Conservation (phyloP, 2,888 invertebrate species). For the Hipparchia semele region DNA sequence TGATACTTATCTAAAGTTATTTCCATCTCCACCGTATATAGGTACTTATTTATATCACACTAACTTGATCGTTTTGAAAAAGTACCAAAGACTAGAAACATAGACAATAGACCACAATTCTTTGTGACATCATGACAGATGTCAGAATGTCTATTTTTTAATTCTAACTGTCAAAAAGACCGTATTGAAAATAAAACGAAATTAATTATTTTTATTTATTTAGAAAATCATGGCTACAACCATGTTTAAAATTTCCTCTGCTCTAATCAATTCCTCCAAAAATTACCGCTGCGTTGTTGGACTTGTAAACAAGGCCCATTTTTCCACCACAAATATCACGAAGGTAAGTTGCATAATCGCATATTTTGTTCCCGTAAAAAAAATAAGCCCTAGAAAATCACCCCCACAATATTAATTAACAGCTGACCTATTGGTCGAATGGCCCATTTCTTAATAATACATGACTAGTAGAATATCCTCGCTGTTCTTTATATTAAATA, state of each 20-base stretch:
- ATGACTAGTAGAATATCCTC: too few species aligned
- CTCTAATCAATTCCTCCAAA: slow-evolving; percentile 57
- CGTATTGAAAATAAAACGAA: slow-evolving; percentile 10
- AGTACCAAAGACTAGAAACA: too few species aligned
- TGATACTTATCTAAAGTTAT: too few species aligned
- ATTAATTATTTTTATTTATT: background rate
- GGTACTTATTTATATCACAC: too few species aligned
- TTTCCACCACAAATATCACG: slow-evolving; percentile 67
- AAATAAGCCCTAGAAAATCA: background rate
- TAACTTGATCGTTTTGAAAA: too few species aligned
- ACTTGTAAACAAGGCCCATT: slow-evolving; percentile 60
- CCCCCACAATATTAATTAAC: background rate
- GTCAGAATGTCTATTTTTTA: too few species aligned
- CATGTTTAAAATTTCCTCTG: slow-evolving; percentile 67
- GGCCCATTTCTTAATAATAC: too few species aligned
- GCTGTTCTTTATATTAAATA: too few species aligned
- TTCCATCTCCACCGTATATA: too few species aligned
- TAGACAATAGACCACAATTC: too few species aligned
- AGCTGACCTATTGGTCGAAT: background rate
- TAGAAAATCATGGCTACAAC: slow-evolving; percentile 63
- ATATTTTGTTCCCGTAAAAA: background rate
- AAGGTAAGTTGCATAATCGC: slow-evolving; percentile 79
- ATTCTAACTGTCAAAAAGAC: slow-evolving; percentile 14
- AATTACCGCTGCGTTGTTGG: slow-evolving; percentile 62
- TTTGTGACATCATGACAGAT: too few species aligned